These are phyloP conservation scores for Emberiza fucata DNA, from an alignment of 2,113 vertebrate species.

Conservation along the genomic window DNA sequence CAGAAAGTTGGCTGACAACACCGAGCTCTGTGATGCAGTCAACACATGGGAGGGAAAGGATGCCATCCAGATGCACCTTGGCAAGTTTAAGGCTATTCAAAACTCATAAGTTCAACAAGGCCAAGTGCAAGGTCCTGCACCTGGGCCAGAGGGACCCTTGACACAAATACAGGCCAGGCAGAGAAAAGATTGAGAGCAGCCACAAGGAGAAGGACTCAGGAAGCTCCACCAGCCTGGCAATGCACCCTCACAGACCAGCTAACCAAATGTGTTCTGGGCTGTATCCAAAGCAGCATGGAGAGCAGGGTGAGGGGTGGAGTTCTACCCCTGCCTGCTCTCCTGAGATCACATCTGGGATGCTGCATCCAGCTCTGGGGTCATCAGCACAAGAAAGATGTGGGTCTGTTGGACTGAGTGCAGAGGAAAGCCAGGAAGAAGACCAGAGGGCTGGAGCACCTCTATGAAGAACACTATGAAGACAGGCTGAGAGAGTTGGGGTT, in stretches of 20 bases:
- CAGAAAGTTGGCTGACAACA: too few species aligned
- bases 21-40: rapidly evolving
- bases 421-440: neutral
- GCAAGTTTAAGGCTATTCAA: neutral
- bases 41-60: neutral
- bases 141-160: neutral
- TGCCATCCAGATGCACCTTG: too few species aligned
- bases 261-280: neutral
- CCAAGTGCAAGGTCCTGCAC: neutral
- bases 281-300: neutral
- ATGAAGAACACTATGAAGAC: neutral
- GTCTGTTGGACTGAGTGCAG: neutral
- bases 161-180: neutral
- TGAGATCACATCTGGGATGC: neutral
- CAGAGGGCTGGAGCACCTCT: neutral
- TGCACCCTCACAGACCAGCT: too few species aligned
- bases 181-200: neutral
- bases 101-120: neutral
- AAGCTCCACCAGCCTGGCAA: too few species aligned
- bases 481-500: neutral
- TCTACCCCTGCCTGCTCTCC: neutral
- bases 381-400: neutral
- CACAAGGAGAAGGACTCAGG: neutral
- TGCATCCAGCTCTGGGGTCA: neutral
- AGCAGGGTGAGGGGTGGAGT: neutral